A percentile compares a stretch with the other conserved stretches of the same genome.
Conservation (phyloP, 92 coral and sea anemone species). For the Hydrozoanthus gracilis region DNA sequence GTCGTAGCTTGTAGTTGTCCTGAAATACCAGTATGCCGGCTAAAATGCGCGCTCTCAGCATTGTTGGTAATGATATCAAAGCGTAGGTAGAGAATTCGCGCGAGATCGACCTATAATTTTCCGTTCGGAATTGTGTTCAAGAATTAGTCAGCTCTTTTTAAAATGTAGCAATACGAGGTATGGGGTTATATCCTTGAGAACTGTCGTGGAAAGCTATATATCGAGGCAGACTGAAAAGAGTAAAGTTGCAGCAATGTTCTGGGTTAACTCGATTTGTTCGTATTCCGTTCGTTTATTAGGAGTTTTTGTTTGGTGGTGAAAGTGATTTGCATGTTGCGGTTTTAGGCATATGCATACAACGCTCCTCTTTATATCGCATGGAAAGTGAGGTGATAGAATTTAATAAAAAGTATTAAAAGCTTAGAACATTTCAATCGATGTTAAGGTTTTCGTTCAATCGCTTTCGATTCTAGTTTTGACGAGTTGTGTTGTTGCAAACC, state of each 20-base stretch:
- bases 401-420: background rate
- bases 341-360: background rate
- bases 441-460: background rate
- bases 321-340: slow-evolving; percentile 47
- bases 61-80: background rate
- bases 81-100: slow-evolving; percentile 8
- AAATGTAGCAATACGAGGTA: background rate
- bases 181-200: background rate
- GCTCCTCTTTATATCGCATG: slow-evolving; percentile 17
- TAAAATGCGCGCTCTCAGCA: background rate
- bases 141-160: background rate
- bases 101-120: slow-evolving; percentile 10
- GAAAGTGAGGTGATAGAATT: background rate
- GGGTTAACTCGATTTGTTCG: slow-evolving; percentile 34
- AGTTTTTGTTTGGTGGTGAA: slow-evolving; percentile 27
- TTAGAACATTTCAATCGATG: background rate
- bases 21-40: background rate
- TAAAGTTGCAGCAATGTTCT: background rate
- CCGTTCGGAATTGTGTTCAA: background rate
- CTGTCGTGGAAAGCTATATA: background rate
- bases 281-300: background rate
- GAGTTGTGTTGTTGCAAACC: background rate
- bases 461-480: background rate
- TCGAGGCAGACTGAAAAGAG: background rate
- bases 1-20: background rate